phyloP scores from a whole-genome alignment of 2,888 invertebrate genomes.

The Tineola bisselliella region DNA sequence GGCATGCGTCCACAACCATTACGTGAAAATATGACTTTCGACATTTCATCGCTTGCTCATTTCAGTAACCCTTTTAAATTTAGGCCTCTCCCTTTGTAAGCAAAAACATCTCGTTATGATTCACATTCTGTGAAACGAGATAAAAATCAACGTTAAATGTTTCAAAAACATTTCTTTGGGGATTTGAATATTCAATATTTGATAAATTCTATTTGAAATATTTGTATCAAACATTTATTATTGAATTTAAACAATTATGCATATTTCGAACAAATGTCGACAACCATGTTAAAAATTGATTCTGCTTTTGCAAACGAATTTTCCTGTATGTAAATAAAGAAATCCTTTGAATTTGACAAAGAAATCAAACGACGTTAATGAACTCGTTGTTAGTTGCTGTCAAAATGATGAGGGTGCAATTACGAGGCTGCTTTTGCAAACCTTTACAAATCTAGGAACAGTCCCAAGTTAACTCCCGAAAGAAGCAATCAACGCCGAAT shows the following conservation, averaged over 20 bases:
- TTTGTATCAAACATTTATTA: background rate
- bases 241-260: background rate
- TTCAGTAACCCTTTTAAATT: background rate
- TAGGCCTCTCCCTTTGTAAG: background rate
- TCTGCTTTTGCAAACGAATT: too few relatives aligned
- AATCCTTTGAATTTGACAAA: background rate
- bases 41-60: slow-evolving; percentile 18
- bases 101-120: background rate
- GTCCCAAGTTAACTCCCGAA: too few relatives aligned
- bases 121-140: background rate
- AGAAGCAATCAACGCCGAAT: too few relatives aligned
- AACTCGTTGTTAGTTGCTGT: background rate
- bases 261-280: background rate
- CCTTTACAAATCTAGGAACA: background rate
- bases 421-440: background rate
- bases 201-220: background rate
- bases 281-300: background rate
- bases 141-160: background rate
- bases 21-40: slow-evolving; percentile 22
- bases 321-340: too few relatives aligned
- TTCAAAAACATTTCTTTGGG: background rate
- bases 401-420: background rate
- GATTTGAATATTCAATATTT: background rate
- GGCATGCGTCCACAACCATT: slow-evolving; percentile 21
- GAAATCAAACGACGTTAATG: background rate